A percentile compares a stretch with the other conserved stretches of the same genome.
Conservation (phyloP, 2,888 invertebrate genomes). For the Nomada ferruginata region DNA sequence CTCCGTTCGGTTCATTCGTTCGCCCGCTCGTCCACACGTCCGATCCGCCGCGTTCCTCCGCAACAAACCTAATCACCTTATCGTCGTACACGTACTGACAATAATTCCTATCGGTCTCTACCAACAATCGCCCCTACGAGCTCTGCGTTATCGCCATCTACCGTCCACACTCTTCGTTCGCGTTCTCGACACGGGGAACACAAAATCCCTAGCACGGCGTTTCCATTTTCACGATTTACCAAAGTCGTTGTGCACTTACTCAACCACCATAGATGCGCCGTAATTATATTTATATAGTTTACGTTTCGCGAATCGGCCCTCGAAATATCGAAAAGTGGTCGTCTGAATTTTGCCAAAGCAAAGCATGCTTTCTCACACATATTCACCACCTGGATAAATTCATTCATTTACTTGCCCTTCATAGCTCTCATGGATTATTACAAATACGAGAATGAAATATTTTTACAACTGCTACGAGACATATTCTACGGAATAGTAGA, state of each 20-base stretch:
- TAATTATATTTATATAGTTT: background rate
- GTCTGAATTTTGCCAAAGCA: background rate
- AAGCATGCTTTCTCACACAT: background rate
- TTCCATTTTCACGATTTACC: slow-evolving; percentile 13
- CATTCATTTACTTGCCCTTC: background rate
- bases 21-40: too few species aligned
- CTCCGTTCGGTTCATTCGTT: background rate
- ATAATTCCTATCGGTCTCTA: slow-evolving; percentile 36
- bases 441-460: background rate
- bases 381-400: background rate
- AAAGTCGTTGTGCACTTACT: slow-evolving; percentile 21
- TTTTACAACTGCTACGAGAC: background rate
- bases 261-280: background rate
- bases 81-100: slow-evolving; percentile 66
- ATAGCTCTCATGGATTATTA: background rate
- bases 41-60: background rate
- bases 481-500: background rate
- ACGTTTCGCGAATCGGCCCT: background rate
- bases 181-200: background rate
- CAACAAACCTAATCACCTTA: slow-evolving; percentile 39
- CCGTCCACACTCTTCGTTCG: background rate
- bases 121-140: too few species aligned
- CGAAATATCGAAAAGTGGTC: background rate
- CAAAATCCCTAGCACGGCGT: slow-evolving; percentile 40
- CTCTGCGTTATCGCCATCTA: slow-evolving; percentile 39